Base-by-base conservation (phyloP, 1,140 invertebrate genomes). In the Monomorium pharaonis region DNA sequence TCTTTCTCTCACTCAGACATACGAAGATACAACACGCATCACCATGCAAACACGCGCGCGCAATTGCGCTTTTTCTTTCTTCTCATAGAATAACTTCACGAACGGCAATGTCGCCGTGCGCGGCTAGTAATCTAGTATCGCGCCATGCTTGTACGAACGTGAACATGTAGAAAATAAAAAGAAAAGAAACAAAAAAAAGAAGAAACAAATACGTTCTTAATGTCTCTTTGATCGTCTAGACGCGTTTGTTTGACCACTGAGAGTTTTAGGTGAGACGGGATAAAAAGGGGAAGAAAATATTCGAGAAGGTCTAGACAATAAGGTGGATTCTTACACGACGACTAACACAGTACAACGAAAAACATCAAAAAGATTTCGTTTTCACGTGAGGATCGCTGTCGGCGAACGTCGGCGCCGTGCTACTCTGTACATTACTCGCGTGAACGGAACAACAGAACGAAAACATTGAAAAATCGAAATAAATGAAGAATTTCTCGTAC, bases 111-210 rank as follows among this genome's bases (percentile, higher is more conserved):
- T 83, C 78, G 51, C 27, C 30, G 24, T 12, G 33, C 63, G 63
- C 21, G 33, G 14, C 72, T 60, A 72, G 9, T 44, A 60, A 83
- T 72, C 51, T 74, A 72, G 44, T 84, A 67, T n/a, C 69, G 75
- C 77, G 54, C 37, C 44, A 33, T 75, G 80, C 65, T 63, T 85
- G 85, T 62, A 69, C 75, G 63, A 54, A 87, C 77, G 30, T 88
- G 74, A 85, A 91, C 87, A 90, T 84, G 83, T 90, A 90, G 85
- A 88, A 91, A 90, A 88, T 89, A 85, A 83, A 88, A 91, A 91
- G 21, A 87, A 85, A 83, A 80, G 80, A 49, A 62, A 84, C 89
- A 86, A 24, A 75, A 84, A 86, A 65, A 18, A 27, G 7, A 30
- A 51, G 4, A 78, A 65, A 65, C 27, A 18, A 51, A 67, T 67